These are phyloP conservation scores for Pemphredon lugubris DNA, from an alignment of 2,888 invertebrate genomes.

Conservation along the genomic window DNA sequence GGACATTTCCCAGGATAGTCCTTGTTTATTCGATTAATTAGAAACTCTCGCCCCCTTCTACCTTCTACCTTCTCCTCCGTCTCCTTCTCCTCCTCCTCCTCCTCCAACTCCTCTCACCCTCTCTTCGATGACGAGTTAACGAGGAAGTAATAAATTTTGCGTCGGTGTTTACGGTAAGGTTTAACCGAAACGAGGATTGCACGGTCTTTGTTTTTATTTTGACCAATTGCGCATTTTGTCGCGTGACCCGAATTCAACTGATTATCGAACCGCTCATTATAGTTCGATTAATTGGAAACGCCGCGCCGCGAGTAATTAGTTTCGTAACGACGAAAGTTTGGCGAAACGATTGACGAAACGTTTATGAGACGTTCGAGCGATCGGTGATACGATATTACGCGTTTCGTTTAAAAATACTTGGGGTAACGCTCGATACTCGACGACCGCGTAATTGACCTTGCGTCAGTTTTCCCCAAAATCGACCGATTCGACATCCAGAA, in stretches of 20 bases:
- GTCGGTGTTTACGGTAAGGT: not conserved
- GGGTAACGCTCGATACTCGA: too few relatives aligned
- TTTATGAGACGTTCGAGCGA: not conserved
- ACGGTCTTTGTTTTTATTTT: not conserved
- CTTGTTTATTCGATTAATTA: slow-evolving; percentile 40
- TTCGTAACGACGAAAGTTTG: too few relatives aligned
- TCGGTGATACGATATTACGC: too few relatives aligned
- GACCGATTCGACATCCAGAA: too few relatives aligned
- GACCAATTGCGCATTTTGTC: too few relatives aligned
- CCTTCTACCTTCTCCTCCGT: too few relatives aligned
- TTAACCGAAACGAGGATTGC: not conserved
- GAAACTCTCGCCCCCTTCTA: slow-evolving; percentile 27
- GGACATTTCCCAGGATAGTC: slow-evolving; percentile 20
- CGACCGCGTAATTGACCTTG: too few relatives aligned
- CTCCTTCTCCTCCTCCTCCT: not conserved
- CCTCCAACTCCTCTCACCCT: not conserved
- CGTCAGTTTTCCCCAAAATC: too few relatives aligned
- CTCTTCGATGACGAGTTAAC: not conserved
- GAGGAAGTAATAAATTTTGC: not conserved
- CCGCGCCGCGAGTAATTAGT: not conserved
- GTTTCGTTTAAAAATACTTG: too few relatives aligned
- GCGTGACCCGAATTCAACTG: not conserved
- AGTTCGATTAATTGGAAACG: not conserved
- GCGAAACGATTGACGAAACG: too few relatives aligned
- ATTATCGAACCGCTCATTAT: not conserved